Conservation (phyloP, 1,140 invertebrate genomes). For the Drosophila busckii region DNA sequence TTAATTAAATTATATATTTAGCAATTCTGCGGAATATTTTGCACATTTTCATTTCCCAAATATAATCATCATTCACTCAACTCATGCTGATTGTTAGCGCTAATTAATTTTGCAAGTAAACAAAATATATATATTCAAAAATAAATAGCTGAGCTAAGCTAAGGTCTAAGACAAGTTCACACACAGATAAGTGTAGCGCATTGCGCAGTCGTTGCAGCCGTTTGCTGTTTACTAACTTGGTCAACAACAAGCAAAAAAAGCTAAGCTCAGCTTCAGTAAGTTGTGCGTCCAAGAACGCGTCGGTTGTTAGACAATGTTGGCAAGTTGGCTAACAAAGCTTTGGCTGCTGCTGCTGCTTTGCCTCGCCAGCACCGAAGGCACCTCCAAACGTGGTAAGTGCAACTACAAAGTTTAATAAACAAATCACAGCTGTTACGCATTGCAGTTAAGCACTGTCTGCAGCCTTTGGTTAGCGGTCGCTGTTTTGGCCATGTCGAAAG, state of each 20-base stretch:
- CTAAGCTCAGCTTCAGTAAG: slow-evolving; percentile 39
- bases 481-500: slow-evolving; percentile 66
- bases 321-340: slow-evolving; percentile 6
- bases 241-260: slow-evolving; percentile 55
- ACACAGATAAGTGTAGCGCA: not conserved
- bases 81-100: too few species aligned
- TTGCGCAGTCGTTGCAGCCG: not conserved
- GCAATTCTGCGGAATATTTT: too few species aligned
- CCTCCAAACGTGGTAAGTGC: slow-evolving; percentile 53
- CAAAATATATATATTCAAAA: slow-evolving; percentile 4
- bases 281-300: slow-evolving; percentile 50
- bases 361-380: slow-evolving; percentile 14
- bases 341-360: not conserved
- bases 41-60: too few species aligned
- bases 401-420: not conserved
- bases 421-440: not conserved
- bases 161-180: not conserved
- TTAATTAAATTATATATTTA: too few species aligned
- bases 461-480: slow-evolving; percentile 56
- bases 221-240: slow-evolving; percentile 48
- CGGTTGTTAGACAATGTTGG: slow-evolving; percentile 19
- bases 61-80: too few species aligned
- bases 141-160: slow-evolving; percentile 24
- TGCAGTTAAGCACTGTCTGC: slow-evolving; percentile 59
- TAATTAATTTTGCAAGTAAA: too few species aligned